phyloP scores from a whole-genome alignment of 2,888 invertebrate species.

The Eupithecia tripunctaria region DNA sequence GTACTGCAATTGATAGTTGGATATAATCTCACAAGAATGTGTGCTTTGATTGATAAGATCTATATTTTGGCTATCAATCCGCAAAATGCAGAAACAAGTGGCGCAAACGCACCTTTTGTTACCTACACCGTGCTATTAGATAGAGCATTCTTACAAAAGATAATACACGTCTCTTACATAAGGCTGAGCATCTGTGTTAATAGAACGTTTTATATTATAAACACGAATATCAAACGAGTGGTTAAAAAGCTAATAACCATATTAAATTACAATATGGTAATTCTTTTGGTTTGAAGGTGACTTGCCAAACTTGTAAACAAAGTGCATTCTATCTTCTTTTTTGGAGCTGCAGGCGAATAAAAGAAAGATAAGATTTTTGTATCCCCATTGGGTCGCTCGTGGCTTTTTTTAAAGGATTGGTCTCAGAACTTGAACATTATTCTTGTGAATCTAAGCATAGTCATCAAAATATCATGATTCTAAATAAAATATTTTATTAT shows the following conservation, averaged over 20 bases:
- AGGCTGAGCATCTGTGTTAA: slow-evolving; percentile 79
- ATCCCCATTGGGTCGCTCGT: background rate
- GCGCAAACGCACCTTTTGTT: slow-evolving; percentile 23
- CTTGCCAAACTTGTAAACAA: slow-evolving; percentile 37
- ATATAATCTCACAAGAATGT: background rate
- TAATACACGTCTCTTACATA: slow-evolving; percentile 67
- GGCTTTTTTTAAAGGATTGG: background rate
- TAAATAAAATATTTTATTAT: too few species aligned
- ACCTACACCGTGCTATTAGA: slow-evolving; percentile 7
- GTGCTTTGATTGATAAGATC: background rate
- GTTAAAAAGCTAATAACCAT: slow-evolving; percentile 41
- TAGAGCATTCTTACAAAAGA: slow-evolving; percentile 58
- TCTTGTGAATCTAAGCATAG: background rate
- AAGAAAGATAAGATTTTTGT: background rate
- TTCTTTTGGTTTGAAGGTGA: slow-evolving; percentile 30
- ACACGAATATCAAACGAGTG: slow-evolving; percentile 48
- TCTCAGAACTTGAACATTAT: background rate
- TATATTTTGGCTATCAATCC: background rate
- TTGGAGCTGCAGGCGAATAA: slow-evolving; percentile 26
- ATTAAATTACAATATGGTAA: slow-evolving; percentile 40
- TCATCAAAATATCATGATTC: background rate
- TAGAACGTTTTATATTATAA: slow-evolving; percentile 62
- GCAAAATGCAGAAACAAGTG: slow-evolving; percentile 14
- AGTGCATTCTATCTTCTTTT: slow-evolving; percentile 23
- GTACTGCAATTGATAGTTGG: background rate